These are phyloP conservation scores for Ceratosolen fusciceps DNA, from an alignment of 1,140 invertebrate species.

Conservation along the genomic window DNA sequence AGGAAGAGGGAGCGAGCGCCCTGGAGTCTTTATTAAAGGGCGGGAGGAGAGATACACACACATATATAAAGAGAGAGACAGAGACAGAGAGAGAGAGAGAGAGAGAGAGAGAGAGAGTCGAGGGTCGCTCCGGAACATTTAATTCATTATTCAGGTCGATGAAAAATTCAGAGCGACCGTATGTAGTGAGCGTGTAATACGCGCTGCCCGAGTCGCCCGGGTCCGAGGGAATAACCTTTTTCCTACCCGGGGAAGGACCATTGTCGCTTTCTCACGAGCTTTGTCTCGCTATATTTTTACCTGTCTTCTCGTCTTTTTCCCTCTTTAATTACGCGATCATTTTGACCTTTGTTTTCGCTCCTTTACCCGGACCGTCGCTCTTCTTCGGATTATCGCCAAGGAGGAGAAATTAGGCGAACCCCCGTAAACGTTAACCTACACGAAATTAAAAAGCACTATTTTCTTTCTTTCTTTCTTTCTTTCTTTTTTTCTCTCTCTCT, in stretches of 20 bases:
- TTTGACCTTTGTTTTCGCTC: conserved; percentile 33
- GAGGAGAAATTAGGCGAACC: not conserved
- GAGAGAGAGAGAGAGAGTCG: not conserved
- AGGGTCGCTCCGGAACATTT: conserved; percentile 66
- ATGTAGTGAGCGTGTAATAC: not conserved
- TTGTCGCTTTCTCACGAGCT: conserved; percentile 7
- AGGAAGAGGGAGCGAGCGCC: not conserved
- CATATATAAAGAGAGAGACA: too few relatives aligned
- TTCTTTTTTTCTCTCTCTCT: too few relatives aligned
- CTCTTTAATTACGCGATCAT: conserved; percentile 39
- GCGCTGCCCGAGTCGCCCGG: not conserved
- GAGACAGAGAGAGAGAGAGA: not conserved
- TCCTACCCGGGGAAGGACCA: conserved; percentile 13
- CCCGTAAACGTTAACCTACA: not conserved
- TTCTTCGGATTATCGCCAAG: not conserved
- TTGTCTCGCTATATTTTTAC: not conserved
- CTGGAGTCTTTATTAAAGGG: not conserved
- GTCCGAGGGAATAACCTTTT: conserved; percentile 24
- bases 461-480: too few relatives aligned
- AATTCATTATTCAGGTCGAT: conserved; percentile 70
- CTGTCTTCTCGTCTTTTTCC: conserved; percentile 11
- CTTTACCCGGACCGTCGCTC: not conserved
- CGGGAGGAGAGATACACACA: too few relatives aligned
- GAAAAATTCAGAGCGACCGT: conserved; percentile 63
- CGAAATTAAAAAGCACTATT: conserved; percentile 9